Conservation (phyloP, 2,888 invertebrate species). For the Hecatera dysodea region DNA sequence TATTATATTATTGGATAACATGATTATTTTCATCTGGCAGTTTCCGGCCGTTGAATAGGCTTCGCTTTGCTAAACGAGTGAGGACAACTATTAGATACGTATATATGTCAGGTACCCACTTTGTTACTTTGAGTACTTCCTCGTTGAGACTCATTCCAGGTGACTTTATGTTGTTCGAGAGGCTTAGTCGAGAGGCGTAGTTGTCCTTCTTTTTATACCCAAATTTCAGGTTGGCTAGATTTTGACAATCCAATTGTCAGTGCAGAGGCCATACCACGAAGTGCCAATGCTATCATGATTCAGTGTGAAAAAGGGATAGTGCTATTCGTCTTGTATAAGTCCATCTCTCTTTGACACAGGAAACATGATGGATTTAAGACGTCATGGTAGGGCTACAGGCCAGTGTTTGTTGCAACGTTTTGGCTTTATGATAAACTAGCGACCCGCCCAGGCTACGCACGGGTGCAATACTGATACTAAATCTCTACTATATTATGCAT, state of each 20-base stretch:
- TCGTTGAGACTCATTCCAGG: slow-evolving; percentile 7
- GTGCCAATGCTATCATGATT: no score
- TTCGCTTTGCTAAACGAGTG: slow-evolving; percentile 11
- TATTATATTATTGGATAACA: slow-evolving; percentile 45
- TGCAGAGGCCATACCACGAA: no score
- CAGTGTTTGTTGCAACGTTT: background rate
- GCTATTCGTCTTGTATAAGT: no score
- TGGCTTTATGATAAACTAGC: no score
- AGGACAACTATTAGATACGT: slow-evolving; percentile 2
- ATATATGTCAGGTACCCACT: background rate
- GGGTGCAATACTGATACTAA: no score
- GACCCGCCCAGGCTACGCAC: no score
- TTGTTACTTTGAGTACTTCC: slow-evolving; percentile 19
- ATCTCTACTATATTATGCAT: no score
- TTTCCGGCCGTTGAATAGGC: slow-evolving; percentile 27
- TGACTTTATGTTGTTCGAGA: slow-evolving; percentile 40
- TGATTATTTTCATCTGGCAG: slow-evolving; percentile 44
- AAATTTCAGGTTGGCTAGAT: slow-evolving; percentile 30
- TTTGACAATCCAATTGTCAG: slow-evolving; percentile 13
- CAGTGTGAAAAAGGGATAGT: no score
- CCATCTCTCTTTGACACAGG: no score
- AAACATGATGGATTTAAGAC: no score
- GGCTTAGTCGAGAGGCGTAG: slow-evolving; percentile 32
- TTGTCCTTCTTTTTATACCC: slow-evolving; percentile 19
- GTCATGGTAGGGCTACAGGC: no score